phyloP scores from a whole-genome alignment of 2,888 invertebrate species.

The Beris chalybata region DNA sequence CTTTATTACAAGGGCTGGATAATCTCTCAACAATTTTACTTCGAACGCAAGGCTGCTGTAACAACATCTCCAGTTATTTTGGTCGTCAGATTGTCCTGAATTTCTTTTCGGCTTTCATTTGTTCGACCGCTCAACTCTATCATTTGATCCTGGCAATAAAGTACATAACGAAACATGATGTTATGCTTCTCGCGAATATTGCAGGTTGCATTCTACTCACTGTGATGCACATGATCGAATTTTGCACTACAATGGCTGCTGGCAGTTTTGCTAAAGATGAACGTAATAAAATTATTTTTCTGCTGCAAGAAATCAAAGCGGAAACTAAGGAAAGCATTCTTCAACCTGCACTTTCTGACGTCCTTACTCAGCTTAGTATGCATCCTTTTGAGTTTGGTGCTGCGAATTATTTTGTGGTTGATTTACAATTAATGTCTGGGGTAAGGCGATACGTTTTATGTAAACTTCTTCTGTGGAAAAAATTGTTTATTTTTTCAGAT shows the following conservation, averaged over 20 bases:
- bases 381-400: background rate
- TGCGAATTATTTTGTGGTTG: background rate
- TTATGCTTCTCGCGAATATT: background rate
- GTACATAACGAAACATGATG: too few species aligned
- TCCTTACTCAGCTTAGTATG: background rate
- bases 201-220: background rate
- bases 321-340: background rate
- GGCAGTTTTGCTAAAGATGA: background rate
- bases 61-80: background rate
- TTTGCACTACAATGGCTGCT: background rate
- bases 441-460: background rate
- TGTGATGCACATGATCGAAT: background rate
- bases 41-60: background rate
- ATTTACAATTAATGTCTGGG: background rate
- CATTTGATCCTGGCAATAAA: background rate
- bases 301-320: background rate
- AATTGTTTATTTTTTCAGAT: constrained; percentile 3
- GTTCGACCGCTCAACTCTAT: background rate
- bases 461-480: background rate
- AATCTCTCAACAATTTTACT: background rate
- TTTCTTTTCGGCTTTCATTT: background rate
- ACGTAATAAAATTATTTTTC: background rate
- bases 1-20: background rate
- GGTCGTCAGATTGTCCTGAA: background rate
- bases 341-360: background rate